Conservation (phyloP, 2,113 vertebrate species). For the Crocuta crocuta region DNA sequence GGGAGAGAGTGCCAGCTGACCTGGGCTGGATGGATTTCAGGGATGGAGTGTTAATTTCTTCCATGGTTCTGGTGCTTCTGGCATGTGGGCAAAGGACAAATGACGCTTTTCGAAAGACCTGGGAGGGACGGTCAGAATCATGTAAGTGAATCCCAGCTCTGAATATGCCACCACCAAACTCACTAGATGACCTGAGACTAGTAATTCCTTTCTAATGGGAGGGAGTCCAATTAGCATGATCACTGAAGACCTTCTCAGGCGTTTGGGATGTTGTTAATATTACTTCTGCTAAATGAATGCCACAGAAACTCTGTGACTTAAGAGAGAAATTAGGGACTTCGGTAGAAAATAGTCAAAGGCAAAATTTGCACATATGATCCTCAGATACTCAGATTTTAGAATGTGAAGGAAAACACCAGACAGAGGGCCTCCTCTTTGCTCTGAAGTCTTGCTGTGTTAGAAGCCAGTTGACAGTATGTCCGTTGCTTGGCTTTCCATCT, state of each 20-base stretch:
- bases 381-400: background rate
- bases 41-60: background rate
- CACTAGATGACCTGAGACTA: background rate
- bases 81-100: background rate
- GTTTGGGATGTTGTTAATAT: background rate
- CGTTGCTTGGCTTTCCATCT: background rate
- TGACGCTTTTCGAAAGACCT: background rate
- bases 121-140: background rate
- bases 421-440: background rate
- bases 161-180: background rate
- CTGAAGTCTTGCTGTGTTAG: background rate
- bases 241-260: background rate
- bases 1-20: background rate
- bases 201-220: background rate
- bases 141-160: background rate
- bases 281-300: background rate
- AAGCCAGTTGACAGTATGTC: background rate
- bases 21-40: background rate
- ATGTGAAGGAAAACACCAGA: background rate
- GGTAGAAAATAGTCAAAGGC: background rate
- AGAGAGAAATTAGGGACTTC: slow-evolving; percentile 4
- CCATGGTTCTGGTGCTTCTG: background rate
- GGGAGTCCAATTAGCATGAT: background rate
- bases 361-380: background rate
- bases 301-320: background rate